Evolutionary conservation across 2,888 invertebrate genomes (phyloP), one percentile per base, ranked within the genome.

Genomic region (Apamea epomidion): DNA sequence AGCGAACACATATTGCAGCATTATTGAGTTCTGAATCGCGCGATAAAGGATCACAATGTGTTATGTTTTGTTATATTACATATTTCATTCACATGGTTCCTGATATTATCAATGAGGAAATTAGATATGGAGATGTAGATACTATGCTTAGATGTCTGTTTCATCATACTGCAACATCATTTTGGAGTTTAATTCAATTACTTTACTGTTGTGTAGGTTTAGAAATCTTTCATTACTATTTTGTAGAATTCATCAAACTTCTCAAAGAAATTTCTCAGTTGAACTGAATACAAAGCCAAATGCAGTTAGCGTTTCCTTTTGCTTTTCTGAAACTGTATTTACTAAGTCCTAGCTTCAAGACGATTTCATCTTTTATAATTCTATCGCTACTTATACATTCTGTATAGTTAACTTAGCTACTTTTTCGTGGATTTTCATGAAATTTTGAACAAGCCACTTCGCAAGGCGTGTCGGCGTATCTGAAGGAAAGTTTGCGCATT

Each of bases 401-500:
- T 88, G 73, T 83, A 80, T 79, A 84, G 81, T 77, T 71, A 83
- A 88, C 84, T 90, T 86, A 87, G 82, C 80, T 90, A 88, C 85
- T 88, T 89, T 90, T 91, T 90, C 87, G 85, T 88, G 85, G 81
- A 90, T 88, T 91, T 92, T 91, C 88, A 92, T 92, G 84, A 92
- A 93, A 93, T 92, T 93, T 93, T 91, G 90, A 91, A 90, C 90
- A 91, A 89, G 88, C 87, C 85, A 90, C 90, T 89, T 91, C 88
- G 87, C 89, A 88, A 90, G 88, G 88, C 88, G 89, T 88, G 88
- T 83, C 83, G 88, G 87, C 88, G 90, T 92, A 92, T 91, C 92
- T 91, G 91, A 83, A 86, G 85, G 86, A 92, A 94, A 95, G 93
- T 95, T 95, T 93, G 91, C 91, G 92, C 94, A 95, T 95, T 95